phyloP scores from a whole-genome alignment of 1,140 invertebrate species.

The Thrips palmi region DNA sequence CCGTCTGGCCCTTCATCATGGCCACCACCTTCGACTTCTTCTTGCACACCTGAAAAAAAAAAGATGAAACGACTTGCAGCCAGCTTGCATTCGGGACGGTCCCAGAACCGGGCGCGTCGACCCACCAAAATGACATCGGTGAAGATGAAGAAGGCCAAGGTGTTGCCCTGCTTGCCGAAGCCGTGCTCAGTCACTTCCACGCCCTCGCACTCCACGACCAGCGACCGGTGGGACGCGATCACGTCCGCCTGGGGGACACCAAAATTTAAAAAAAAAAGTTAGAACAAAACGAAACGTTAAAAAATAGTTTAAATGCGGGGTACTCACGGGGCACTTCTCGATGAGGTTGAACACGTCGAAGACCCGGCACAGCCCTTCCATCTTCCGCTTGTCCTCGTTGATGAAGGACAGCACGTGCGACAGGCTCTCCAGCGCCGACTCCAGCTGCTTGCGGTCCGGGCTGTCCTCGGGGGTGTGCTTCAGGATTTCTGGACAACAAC shows the following conservation, averaged over 20 bases:
- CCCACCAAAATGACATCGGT: conserved; percentile 84
- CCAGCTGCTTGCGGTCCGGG: conserved; percentile 65
- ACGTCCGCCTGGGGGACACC: too few species aligned
- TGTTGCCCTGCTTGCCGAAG: conserved; percentile 67
- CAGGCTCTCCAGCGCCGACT: conserved; percentile 67
- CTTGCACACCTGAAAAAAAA: conserved; percentile 51
- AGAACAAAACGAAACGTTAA: too few species aligned
- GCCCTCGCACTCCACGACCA: conserved; percentile 73
- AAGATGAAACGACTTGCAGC: neutral
- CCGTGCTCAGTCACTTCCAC: conserved; percentile 74
- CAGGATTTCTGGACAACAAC: conserved; percentile 81
- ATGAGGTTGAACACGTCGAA: conserved; percentile 97
- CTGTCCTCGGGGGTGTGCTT: conserved; percentile 78
- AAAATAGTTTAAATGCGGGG: too few species aligned
- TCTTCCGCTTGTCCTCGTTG: conserved; percentile 92
- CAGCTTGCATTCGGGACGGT: neutral
- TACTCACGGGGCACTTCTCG: conserved; percentile 94
- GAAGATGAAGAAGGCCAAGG: conserved; percentile 78
- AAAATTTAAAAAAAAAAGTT: too few species aligned
- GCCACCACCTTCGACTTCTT: conserved; percentile 61
- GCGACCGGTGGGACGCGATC: conserved; percentile 77
- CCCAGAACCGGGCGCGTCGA: too few species aligned
- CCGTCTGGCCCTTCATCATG: conserved; percentile 46
- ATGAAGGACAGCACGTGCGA: conserved; percentile 90
- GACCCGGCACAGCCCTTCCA: conserved; percentile 83